phyloP scores from a whole-genome alignment of 2,888 invertebrate genomes.

The Athripsodes cinereus region DNA sequence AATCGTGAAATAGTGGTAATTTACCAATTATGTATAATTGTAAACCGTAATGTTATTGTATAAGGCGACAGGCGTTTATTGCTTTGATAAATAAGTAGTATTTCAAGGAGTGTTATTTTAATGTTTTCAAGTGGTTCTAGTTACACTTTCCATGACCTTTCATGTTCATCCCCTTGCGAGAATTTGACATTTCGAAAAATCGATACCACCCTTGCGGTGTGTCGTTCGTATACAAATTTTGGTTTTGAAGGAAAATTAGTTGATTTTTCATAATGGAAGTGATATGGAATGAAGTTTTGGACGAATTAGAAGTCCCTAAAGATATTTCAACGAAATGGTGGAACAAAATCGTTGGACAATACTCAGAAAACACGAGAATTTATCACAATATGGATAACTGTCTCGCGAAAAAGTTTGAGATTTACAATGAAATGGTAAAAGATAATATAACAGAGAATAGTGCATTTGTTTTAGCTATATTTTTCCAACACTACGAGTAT shows the following conservation, averaged over 20 bases:
- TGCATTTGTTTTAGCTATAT: slow-evolving; percentile 24
- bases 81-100: no score
- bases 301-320: slow-evolving; percentile 22
- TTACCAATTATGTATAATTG: no score
- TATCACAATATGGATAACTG: slow-evolving; percentile 27
- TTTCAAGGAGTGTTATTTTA: no score
- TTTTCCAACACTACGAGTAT: slow-evolving; percentile 26
- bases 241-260: not conserved
- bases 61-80: no score
- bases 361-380: slow-evolving; percentile 20
- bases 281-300: slow-evolving; percentile 23
- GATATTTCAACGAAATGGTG: slow-evolving; percentile 25
- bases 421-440: slow-evolving; percentile 23
- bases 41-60: no score
- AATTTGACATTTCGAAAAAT: slow-evolving; percentile 21
- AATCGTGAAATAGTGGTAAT: no score
- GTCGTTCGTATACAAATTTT: not conserved
- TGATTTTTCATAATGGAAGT: slow-evolving; percentile 21
- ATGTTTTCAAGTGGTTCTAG: not conserved
- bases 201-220: slow-evolving; percentile 15
- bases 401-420: slow-evolving; percentile 19
- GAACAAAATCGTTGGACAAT: slow-evolving; percentile 21
- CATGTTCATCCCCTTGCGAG: slow-evolving; percentile 11
- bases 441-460: slow-evolving; percentile 23
- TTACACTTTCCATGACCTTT: slow-evolving; percentile 7